Evolutionary conservation across 2,797 vertebrate genomes (phyloP).

Genomic region (Danio tinwini): DNA sequence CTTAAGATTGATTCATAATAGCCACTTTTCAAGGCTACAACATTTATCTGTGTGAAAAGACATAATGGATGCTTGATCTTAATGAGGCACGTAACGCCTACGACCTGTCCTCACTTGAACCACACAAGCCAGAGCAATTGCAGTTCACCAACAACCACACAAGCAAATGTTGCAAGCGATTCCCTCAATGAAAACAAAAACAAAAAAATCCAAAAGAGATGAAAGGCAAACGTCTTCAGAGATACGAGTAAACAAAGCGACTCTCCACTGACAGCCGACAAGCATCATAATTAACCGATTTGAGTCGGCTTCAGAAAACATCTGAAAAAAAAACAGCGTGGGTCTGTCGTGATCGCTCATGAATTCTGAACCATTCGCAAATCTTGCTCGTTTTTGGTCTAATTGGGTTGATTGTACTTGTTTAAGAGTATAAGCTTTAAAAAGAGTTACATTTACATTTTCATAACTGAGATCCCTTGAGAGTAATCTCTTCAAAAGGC

Average conservation of each 20-base stretch:
- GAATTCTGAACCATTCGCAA: neutral
- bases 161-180: constrained; percentile 4
- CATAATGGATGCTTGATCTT: constrained; percentile 17
- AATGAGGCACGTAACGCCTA: neutral
- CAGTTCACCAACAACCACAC: neutral
- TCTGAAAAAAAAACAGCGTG: neutral
- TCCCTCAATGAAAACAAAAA: neutral
- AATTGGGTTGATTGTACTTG: neutral
- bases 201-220: neutral
- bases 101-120: constrained; percentile 9
- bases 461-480: neutral
- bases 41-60: constrained; percentile 19
- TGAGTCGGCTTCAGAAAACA: neutral
- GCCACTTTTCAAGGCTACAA: constrained; percentile 9
- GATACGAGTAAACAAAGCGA: neutral
- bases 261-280: constrained; percentile 5
- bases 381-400: neutral
- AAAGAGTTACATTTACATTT: neutral
- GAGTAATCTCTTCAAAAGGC: neutral
- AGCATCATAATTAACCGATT: constrained; percentile 13
- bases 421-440: neutral
- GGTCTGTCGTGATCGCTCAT: neutral
- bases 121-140: neutral
- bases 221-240: constrained; percentile 18
- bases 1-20: constrained; percentile 6